Percentiles rank a stretch among this genome's conserved stretches.
Conservation (phyloP, 35 echinoderm and acorn worm species). For the Ophioderma brevispina region DNA sequence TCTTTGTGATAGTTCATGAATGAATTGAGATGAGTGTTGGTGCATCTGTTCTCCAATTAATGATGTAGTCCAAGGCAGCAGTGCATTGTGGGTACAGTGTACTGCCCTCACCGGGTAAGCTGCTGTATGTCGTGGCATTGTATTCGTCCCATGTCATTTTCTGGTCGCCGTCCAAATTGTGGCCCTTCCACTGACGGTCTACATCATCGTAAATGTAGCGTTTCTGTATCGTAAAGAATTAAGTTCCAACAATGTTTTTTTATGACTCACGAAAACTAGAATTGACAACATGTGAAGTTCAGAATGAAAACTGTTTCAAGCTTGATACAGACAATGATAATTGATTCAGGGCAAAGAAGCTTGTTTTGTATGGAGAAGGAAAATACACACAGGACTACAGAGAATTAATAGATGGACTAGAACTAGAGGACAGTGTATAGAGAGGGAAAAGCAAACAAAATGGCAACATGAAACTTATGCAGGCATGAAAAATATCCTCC, state of each 20-base stretch:
- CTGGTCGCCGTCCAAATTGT: constrained; percentile 72
- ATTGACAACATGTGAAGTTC: constrained; percentile 6
- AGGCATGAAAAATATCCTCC: no score
- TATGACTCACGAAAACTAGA: not conserved
- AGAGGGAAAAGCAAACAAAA: no score
- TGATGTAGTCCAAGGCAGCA: not conserved
- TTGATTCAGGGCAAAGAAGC: no score
- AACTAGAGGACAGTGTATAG: no score
- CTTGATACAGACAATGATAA: no score
- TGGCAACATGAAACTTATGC: no score
- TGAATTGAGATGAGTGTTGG: not conserved
- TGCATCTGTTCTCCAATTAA: not conserved
- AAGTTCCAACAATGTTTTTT: not conserved
- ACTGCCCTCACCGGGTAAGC: constrained; percentile 74
- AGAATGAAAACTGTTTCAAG: no score
- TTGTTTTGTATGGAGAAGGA: no score
- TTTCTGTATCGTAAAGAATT: constrained; percentile 61
- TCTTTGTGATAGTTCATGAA: not conserved
- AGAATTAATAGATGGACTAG: no score
- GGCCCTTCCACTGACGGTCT: constrained; percentile 84
- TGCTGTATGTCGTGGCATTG: constrained; percentile 95
- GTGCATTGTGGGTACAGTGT: not conserved
- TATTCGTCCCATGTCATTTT: constrained; percentile 88
- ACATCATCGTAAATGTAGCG: constrained; percentile 93
- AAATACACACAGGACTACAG: no score